These are phyloP conservation scores for Sylvietta virens DNA, from an alignment of 2,113 vertebrate genomes.

Conservation along the genomic window DNA sequence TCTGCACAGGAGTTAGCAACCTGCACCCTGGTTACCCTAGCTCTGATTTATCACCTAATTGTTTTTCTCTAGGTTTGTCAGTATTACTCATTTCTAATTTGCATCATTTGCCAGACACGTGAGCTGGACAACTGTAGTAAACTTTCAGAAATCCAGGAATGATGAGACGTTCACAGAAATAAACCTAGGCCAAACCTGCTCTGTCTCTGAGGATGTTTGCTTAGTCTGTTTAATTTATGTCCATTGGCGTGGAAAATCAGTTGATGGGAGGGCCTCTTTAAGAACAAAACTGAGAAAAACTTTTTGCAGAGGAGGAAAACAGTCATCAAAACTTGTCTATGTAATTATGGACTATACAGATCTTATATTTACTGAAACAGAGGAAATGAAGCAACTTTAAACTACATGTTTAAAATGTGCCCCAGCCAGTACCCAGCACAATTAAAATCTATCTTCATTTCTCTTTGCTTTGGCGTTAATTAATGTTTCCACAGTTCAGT, in stretches of 20 bases:
- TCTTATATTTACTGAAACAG: background rate
- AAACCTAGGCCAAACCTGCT: background rate
- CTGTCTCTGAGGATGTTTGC: background rate
- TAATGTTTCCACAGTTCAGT: background rate
- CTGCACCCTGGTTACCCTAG: background rate
- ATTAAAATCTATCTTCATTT: background rate
- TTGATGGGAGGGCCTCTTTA: background rate
- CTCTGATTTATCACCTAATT: background rate
- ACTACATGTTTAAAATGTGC: background rate
- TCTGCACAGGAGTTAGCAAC: background rate
- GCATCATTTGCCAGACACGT: background rate
- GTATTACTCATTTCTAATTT: background rate
- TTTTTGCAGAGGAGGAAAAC: background rate
- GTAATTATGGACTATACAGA: background rate
- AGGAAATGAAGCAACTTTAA: conserved; percentile 1
- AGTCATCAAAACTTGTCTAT: background rate
- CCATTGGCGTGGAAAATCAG: background rate
- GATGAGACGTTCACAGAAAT: background rate
- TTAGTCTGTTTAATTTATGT: background rate
- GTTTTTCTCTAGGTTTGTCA: background rate
- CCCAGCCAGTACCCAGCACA: background rate
- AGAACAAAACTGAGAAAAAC: background rate
- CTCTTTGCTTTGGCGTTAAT: background rate
- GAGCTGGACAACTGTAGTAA: background rate
- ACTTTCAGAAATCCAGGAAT: background rate